These are phyloP conservation scores for Arbacia lixula DNA, from an alignment of 53 echinoderm and acorn worm species.

Conservation along the genomic window DNA sequence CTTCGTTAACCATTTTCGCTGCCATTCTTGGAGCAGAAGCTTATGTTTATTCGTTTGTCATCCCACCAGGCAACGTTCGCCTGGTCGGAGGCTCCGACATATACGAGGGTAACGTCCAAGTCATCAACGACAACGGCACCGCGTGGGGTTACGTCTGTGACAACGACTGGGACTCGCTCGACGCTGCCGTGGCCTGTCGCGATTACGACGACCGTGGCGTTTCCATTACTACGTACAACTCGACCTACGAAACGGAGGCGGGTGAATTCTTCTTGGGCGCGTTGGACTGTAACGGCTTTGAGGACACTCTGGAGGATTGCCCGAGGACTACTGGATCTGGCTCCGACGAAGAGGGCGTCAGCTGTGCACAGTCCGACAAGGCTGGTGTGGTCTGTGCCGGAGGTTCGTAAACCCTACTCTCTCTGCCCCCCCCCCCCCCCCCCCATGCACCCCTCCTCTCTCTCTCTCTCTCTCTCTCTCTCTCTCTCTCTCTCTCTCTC, in stretches of 20 bases:
- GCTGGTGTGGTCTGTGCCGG: constrained; percentile 55
- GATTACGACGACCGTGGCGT: constrained; percentile 59
- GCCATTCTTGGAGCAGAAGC: too few relatives aligned
- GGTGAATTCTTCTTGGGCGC: constrained; percentile 27
- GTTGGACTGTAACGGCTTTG: constrained; percentile 40
- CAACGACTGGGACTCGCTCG: constrained; percentile 52
- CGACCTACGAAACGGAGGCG: constrained; percentile 10
- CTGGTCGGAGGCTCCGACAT: constrained; percentile 2
- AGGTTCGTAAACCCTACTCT: constrained; percentile 6
- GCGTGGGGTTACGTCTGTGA: constrained; percentile 69
- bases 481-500: too few relatives aligned
- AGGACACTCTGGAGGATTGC: constrained; percentile 48
- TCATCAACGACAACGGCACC: constrained; percentile 57
- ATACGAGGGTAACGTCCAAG: constrained; percentile 72
- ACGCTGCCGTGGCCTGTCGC: constrained; percentile 60
- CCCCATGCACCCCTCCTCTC: too few relatives aligned
- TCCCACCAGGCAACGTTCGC: constrained; percentile 24
- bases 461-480: too few relatives aligned
- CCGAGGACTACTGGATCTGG: too few relatives aligned
- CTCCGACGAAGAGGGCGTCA: constrained; percentile 17
- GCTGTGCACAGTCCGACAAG: neutral
- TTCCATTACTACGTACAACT: neutral
- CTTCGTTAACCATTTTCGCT: too few relatives aligned
- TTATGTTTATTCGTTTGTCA: neutral
- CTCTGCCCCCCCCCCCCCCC: too few relatives aligned